These are phyloP conservation scores for Polia nebulosa DNA, from an alignment of 2,888 invertebrate species.

Conservation along the genomic window DNA sequence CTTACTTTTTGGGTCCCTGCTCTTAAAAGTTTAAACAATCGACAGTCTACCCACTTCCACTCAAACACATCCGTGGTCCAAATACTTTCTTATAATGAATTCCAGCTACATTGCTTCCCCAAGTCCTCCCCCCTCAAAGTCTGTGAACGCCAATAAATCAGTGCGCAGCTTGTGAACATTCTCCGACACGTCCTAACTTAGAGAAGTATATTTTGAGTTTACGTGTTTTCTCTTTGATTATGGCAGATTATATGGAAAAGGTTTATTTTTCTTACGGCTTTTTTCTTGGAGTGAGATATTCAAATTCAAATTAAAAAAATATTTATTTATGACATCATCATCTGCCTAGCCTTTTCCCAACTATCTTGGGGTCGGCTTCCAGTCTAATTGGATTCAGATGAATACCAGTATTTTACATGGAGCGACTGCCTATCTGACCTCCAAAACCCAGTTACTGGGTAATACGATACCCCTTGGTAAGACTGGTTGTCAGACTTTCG, in stretches of 20 bases:
- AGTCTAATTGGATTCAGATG: no score
- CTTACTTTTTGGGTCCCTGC: neutral
- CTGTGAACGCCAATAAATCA: conserved; percentile 70
- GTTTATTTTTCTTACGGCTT: conserved; percentile 12
- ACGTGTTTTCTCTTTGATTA: conserved; percentile 64
- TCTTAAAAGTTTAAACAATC: conserved; percentile 4
- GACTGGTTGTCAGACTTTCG: no score
- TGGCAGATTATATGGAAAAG: conserved; percentile 36
- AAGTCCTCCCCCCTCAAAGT: conserved; percentile 34
- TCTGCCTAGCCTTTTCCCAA: no score
- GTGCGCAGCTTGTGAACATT: conserved; percentile 71
- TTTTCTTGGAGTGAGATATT: no score
- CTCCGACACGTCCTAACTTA: conserved; percentile 70
- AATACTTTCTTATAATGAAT: conserved; percentile 61
- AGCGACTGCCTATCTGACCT: no score
- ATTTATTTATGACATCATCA: no score
- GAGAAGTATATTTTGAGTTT: conserved; percentile 71
- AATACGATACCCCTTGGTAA: no score
- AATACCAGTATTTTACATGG: no score
- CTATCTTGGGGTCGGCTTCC: no score
- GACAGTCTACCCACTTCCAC: neutral
- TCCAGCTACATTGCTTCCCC: conserved; percentile 43
- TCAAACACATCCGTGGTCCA: conserved; percentile 40
- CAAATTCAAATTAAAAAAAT: no score
- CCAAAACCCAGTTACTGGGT: no score